Conservation (phyloP, 2,797 vertebrate species). For the Gastrophryne carolinensis region DNA sequence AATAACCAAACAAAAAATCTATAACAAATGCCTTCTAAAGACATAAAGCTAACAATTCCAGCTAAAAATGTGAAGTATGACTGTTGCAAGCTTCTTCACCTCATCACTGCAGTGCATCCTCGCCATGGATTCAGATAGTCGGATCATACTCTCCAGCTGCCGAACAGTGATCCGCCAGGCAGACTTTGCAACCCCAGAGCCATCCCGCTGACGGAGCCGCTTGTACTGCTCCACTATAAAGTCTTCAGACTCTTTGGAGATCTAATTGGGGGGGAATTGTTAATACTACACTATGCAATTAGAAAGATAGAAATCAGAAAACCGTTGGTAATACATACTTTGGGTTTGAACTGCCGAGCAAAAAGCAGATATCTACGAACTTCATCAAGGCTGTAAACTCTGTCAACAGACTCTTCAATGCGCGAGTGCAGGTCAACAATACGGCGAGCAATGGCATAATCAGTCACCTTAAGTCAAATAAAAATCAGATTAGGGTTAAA, state of each 20-base stretch:
- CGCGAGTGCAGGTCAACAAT: slow-evolving; percentile 95
- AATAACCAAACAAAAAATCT: too few relatives aligned
- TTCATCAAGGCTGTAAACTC: slow-evolving; percentile 91
- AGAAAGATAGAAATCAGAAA: neutral
- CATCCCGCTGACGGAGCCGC: slow-evolving; percentile 88
- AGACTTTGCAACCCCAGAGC: slow-evolving; percentile 84
- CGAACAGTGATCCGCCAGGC: slow-evolving; percentile 96
- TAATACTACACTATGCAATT: neutral
- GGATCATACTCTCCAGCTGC: slow-evolving; percentile 97
- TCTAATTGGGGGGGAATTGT: too few relatives aligned
- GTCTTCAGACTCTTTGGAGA: slow-evolving; percentile 94
- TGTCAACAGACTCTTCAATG: slow-evolving; percentile 87
- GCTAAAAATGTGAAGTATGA: neutral
- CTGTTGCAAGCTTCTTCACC: slow-evolving; percentile 66
- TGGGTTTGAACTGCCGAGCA: slow-evolving; percentile 96
- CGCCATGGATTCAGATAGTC: slow-evolving; percentile 93
- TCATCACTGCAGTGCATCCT: slow-evolving; percentile 99
- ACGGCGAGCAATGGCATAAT: slow-evolving; percentile 95
- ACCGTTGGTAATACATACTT: slow-evolving; percentile 69
- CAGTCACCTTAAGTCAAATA: slow-evolving; percentile 78
- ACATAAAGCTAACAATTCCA: too few relatives aligned
- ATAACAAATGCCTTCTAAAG: too few relatives aligned
- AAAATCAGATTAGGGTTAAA: neutral
- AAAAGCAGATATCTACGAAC: slow-evolving; percentile 95
- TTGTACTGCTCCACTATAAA: slow-evolving; percentile 98